Conservation (phyloP, 2,888 invertebrate species). For the Netelia melanura region DNA sequence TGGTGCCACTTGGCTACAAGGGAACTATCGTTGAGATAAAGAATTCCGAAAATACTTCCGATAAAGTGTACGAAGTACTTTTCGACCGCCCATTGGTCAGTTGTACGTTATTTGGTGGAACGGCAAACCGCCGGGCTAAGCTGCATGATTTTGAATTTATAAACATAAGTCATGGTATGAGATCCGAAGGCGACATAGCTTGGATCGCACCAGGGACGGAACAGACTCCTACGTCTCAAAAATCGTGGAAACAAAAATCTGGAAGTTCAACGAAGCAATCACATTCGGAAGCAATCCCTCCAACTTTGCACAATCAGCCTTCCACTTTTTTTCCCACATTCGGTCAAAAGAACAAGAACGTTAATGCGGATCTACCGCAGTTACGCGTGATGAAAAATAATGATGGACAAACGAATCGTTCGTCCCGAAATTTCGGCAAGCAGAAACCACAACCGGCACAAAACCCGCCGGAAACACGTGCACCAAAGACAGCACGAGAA, state of each 20-base stretch:
- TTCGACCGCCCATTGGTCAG: slow-evolving; percentile 91
- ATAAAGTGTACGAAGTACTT: slow-evolving; percentile 91
- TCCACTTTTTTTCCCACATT: slow-evolving; percentile 57
- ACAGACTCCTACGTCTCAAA: slow-evolving; percentile 54
- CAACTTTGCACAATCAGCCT: slow-evolving; percentile 71
- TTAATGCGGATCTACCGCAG: slow-evolving; percentile 43
- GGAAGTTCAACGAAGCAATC: slow-evolving; percentile 54
- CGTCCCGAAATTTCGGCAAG: slow-evolving; percentile 26
- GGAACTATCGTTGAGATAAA: slow-evolving; percentile 94
- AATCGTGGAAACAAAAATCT: slow-evolving; percentile 21
- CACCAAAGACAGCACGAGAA: slow-evolving; percentile 42
- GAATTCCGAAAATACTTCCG: slow-evolving; percentile 86
- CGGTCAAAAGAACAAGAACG: slow-evolving; percentile 52
- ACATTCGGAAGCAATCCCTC: slow-evolving; percentile 68
- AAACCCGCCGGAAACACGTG: slow-evolving; percentile 48
- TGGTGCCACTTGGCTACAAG: slow-evolving; percentile 92
- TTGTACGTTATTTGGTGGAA: slow-evolving; percentile 59
- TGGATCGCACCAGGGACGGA: slow-evolving; percentile 73
- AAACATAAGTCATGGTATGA: slow-evolving; percentile 87
- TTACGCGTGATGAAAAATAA: slow-evolving; percentile 69
- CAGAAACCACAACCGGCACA: slow-evolving; percentile 49
- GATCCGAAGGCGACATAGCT: slow-evolving; percentile 81
- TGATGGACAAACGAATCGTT: slow-evolving; percentile 47
- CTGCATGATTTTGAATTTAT: slow-evolving; percentile 86
- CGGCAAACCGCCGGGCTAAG: slow-evolving; percentile 85